phyloP scores from a whole-genome alignment of 2,888 invertebrate genomes.

The Chymomyza caudatula region DNA sequence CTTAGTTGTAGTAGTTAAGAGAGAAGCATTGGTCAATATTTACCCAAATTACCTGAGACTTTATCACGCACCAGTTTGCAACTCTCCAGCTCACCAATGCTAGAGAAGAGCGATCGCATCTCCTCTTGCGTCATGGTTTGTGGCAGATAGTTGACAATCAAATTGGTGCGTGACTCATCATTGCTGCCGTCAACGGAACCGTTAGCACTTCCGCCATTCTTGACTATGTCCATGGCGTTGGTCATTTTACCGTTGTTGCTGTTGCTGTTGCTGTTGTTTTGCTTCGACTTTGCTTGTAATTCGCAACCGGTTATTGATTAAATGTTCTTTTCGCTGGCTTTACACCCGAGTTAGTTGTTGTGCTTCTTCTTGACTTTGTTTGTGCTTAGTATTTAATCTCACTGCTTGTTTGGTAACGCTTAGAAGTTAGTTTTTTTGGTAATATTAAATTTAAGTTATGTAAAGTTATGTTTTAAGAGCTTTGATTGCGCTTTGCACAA shows the following conservation, averaged over 20 bases:
- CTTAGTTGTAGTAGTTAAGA: neutral
- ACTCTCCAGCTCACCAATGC: conserved; percentile 97
- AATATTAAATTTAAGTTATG: neutral
- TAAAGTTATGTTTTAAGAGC: conserved; percentile 49
- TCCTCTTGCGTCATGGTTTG: conserved; percentile 96
- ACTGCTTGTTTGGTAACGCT: conserved; percentile 63
- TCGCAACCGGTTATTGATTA: no score
- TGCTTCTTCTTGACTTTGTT: conserved; percentile 18
- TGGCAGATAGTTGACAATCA: conserved; percentile 96
- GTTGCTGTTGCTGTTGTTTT: conserved; percentile 25
- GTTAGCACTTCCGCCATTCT: conserved; percentile 83
- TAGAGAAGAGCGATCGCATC: conserved; percentile 93
- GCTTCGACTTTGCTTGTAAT: no score
- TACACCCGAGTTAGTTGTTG: conserved; percentile 17
- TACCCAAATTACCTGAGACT: conserved; percentile 87
- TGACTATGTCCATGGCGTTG: conserved; percentile 83
- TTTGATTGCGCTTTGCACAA: conserved; percentile 78
- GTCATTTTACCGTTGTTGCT: conserved; percentile 71
- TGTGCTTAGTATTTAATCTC: conserved; percentile 72
- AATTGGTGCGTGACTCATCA: conserved; percentile 96
- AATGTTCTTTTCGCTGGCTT: conserved; percentile 35
- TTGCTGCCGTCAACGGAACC: conserved; percentile 82
- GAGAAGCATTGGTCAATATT: conserved; percentile 65
- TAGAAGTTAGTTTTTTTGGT: conserved; percentile 48
- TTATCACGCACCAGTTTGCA: conserved; percentile 98